phyloP scores from a whole-genome alignment of 2,888 invertebrate genomes.

The Drosophila lutescens region DNA sequence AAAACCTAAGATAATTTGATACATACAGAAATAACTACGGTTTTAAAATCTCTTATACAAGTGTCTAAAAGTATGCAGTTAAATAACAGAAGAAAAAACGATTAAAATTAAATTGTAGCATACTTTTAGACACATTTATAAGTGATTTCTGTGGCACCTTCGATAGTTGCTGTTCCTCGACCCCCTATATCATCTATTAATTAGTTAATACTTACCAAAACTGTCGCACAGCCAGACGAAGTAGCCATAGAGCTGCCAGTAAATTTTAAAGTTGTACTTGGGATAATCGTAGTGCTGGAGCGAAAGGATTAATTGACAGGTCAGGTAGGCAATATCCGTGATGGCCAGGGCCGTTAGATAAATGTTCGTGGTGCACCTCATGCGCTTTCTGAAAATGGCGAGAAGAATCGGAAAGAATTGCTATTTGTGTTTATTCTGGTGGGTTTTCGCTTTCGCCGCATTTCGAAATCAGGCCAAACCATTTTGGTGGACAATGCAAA shows the following conservation, averaged over 20 bases:
- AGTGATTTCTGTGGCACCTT: neutral
- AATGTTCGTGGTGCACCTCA: conserved; percentile 90
- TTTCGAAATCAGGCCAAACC: conserved; percentile 51
- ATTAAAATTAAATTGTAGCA: neutral
- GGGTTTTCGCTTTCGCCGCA: neutral
- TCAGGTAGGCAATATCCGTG: conserved; percentile 89
- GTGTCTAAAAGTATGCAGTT: too few species aligned
- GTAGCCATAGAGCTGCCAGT: conserved; percentile 87
- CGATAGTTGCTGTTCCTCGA: neutral
- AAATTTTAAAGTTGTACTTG: conserved; percentile 85
- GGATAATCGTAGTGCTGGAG: conserved; percentile 87
- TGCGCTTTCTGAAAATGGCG: conserved; percentile 85
- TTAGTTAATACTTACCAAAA: conserved; percentile 85
- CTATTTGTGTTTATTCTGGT: conserved; percentile 11
- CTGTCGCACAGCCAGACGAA: conserved; percentile 88
- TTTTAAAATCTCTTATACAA: too few species aligned
- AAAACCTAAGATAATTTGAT: too few species aligned
- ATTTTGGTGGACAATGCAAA: conserved; percentile 39
- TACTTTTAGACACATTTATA: neutral
- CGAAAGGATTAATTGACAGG: conserved; percentile 87
- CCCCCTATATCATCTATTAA: neutral
- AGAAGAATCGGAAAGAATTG: conserved; percentile 18
- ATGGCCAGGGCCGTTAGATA: conserved; percentile 90
- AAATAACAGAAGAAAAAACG: too few species aligned
- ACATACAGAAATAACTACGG: too few species aligned